Percentiles rank a stretch among this genome's conserved stretches.
phyloP scores from a whole-genome alignment of 2,113 vertebrate genomes.

The Podarcis raffonei region DNA sequence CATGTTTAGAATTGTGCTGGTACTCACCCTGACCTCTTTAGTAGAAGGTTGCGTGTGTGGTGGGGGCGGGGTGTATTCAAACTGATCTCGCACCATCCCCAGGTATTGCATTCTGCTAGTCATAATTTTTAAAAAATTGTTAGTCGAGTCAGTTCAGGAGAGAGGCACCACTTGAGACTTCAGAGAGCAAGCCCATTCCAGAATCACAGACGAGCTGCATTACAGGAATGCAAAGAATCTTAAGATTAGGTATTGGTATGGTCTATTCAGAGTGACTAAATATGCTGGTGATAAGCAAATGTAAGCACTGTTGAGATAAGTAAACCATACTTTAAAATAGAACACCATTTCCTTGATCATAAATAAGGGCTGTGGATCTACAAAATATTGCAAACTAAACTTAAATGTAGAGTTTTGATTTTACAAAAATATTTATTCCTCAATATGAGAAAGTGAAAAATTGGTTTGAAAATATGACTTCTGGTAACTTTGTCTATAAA shows the following conservation, averaged over 20 bases:
- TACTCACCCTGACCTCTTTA: neutral
- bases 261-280: neutral
- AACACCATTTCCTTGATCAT: neutral
- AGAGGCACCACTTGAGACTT: neutral
- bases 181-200: neutral
- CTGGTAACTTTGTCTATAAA: too few relatives aligned
- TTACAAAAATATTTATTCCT: neutral
- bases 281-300: neutral
- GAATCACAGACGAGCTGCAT: neutral
- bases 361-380: neutral
- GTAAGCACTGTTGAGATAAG: neutral
- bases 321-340: neutral
- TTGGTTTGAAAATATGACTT: neutral
- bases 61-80: neutral
- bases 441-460: neutral
- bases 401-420: neutral
- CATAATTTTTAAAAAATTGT: neutral
- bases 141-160: neutral
- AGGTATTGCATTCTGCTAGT: neutral
- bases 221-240: neutral
- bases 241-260: neutral
- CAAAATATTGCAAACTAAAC: neutral
- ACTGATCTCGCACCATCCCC: neutral
- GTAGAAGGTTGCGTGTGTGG: neutral
- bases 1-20: neutral